Evolutionary conservation across 2,888 invertebrate genomes (phyloP).

Genomic region (Ormyrus rosae): DNA sequence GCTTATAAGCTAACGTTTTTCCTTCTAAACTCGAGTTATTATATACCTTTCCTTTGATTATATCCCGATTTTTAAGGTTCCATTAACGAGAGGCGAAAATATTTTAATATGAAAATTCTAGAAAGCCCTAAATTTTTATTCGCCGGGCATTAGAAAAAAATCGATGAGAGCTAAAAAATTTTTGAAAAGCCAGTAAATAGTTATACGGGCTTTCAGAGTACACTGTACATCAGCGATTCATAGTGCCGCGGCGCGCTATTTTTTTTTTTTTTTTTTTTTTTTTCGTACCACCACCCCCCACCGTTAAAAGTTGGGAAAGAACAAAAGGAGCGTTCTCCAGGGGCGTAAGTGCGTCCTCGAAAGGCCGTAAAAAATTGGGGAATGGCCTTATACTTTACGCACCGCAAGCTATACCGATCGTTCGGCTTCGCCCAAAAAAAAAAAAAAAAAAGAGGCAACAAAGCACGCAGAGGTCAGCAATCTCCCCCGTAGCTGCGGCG

Average conservation of each 20-base stretch:
- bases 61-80: too few species aligned
- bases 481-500: background rate
- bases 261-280: too few species aligned
- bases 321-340: constrained; percentile 13
- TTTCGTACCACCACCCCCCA: too few species aligned
- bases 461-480: background rate
- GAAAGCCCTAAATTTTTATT: too few species aligned
- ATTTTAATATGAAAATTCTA: too few species aligned
- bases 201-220: background rate
- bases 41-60: too few species aligned
- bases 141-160: too few species aligned
- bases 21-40: too few species aligned
- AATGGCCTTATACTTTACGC: constrained; percentile 31
- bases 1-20: too few species aligned
- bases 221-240: background rate
- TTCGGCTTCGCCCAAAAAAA: constrained; percentile 5
- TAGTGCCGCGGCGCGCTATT: too few species aligned
- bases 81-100: too few species aligned
- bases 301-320: background rate
- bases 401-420: constrained; percentile 29
- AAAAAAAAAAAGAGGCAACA: constrained; percentile 14
- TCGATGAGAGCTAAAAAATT: background rate
- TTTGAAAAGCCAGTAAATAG: background rate
- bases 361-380: background rate
- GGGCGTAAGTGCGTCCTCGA: background rate